Evolutionary conservation across 2,888 invertebrate genomes (phyloP).

Genomic region (Heliconius hortense): DNA sequence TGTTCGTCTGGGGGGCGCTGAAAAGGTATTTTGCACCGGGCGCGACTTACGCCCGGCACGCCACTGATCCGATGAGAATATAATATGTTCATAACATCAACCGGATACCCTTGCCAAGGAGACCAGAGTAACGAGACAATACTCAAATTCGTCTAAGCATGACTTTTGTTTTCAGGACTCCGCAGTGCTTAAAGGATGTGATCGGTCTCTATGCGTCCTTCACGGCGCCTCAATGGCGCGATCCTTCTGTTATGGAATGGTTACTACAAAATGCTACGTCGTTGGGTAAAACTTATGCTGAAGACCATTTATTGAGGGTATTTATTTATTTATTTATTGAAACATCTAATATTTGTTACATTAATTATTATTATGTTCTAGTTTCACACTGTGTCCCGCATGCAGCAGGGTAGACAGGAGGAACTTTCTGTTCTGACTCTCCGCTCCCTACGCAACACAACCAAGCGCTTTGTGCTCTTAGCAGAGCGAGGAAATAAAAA

Average conservation of each 20-base stretch:
- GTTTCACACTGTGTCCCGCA: no score
- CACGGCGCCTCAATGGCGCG: slow-evolving; percentile 54
- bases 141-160: background rate
- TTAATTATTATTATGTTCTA: no score
- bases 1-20: no score
- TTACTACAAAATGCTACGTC: slow-evolving; percentile 47
- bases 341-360: background rate
- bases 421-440: background rate
- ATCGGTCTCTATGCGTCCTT: slow-evolving; percentile 54
- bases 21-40: no score
- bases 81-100: background rate
- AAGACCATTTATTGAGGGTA: background rate
- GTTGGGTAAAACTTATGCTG: slow-evolving; percentile 45
- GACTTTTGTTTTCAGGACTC: slow-evolving; percentile 44
- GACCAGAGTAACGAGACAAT: background rate
- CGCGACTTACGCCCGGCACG: no score
- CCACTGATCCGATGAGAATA: background rate
- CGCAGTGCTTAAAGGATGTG: slow-evolving; percentile 46
- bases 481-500: background rate
- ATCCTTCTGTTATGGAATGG: slow-evolving; percentile 56
- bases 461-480: background rate
- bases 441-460: background rate
- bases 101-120: background rate
- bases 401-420: background rate
- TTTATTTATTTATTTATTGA: background rate